These are phyloP conservation scores for Hydraecia micacea DNA, from an alignment of 2,888 invertebrate genomes.

Conservation along the genomic window DNA sequence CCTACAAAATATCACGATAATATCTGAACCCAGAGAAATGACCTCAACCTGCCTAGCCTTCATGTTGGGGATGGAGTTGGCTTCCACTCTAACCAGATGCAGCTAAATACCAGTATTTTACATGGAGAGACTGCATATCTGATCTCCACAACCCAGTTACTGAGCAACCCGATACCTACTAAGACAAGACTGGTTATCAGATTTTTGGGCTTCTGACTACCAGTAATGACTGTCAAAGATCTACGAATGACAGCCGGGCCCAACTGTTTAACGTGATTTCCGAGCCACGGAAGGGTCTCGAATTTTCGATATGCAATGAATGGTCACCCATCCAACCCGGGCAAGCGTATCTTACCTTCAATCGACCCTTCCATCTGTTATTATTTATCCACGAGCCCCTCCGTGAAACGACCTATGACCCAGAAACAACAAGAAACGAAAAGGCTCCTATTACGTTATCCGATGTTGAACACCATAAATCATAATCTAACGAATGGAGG, in stretches of 20 bases:
- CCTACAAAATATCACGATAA: background rate
- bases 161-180: background rate
- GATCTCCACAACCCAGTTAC: background rate
- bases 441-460: constrained; percentile 32
- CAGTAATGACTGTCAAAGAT: background rate
- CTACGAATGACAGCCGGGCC: background rate
- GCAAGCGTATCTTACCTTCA: background rate
- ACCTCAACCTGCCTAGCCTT: background rate
- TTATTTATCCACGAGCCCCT: background rate
- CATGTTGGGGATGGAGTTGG: background rate
- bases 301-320: background rate
- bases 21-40: background rate
- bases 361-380: background rate
- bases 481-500: constrained; percentile 25
- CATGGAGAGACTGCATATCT: too few relatives aligned
- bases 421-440: constrained; percentile 18
- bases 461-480: constrained; percentile 25
- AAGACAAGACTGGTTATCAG: background rate
- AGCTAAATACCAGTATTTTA: background rate
- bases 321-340: background rate
- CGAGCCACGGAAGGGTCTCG: background rate
- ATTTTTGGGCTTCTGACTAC: background rate
- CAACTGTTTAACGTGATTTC: background rate
- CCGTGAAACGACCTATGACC: background rate
- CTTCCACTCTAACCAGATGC: too few relatives aligned